Base-by-base conservation (phyloP, 2,888 invertebrate genomes). In the Tortrix viridana region DNA sequence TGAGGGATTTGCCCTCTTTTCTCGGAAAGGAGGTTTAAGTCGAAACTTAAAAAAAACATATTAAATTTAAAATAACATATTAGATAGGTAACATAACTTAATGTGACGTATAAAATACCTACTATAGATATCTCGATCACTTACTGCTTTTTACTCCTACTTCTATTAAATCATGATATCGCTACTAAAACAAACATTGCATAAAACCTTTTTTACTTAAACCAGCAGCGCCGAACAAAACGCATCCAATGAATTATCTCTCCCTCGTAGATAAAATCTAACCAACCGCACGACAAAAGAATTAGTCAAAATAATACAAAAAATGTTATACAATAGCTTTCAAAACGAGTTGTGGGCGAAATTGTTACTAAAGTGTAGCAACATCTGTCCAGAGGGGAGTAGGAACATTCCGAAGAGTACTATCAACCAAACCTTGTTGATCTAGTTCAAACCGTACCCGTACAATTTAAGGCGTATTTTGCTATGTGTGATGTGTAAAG, bases 361-460 rank as follows among this genome's bases (percentile, higher is more conserved):
- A 87, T 89, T 90, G 90, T 89, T 89, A 86, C 88, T 85, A 90
- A 88, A 89, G 84, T 90, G 90, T 90, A 84, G 90, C 89, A 91
- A 90, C 91, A 92, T 92, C 91, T 92, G 91, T 84, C 86, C 84
- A 81, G 75, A 85, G 88, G 89, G 89, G 88, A 85, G 73, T 69
- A 44, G 37, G 41, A 49, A 38, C 59, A 69, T 71, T 59, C 19
- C 38, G 14, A 52, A 61, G 49, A 38, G 37, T 41, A 18, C 1
- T 22, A 68, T 44, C 41, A 64, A 32, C 7, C 26, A 49, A 67
- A 55, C 41, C 2, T 1, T 3, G 2, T 0, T 6, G 57, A 4
- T 6, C 52, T 12, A 72, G 58, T 66, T 43, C 67, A 20, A 41
- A 68, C 71, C 54, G 26, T 78, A 74, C 5, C 0, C 0, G 0